phyloP scores from a whole-genome alignment of 2,797 vertebrate genomes.

The Hippocampus kuda region DNA sequence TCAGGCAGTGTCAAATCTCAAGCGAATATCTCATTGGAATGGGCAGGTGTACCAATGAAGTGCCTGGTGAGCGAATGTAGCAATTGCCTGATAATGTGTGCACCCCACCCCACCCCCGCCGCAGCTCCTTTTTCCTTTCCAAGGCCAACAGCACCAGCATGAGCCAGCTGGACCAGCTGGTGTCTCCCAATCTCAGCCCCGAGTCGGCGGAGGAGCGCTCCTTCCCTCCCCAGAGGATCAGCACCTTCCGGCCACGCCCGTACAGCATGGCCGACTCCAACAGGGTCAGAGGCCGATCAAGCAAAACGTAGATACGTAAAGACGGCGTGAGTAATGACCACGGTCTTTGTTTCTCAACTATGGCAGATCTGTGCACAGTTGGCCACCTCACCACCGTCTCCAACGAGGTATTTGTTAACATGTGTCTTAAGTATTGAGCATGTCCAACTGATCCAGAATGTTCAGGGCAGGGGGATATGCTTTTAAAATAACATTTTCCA shows the following conservation, averaged over 20 bases:
- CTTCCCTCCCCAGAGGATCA: conserved; percentile 63
- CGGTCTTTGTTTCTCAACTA: not conserved
- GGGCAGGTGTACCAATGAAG: not conserved
- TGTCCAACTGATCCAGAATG: too few relatives aligned
- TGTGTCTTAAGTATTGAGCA: not conserved
- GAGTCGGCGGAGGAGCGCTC: conserved; percentile 62
- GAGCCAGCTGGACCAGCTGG: conserved; percentile 72
- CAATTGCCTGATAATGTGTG: not conserved
- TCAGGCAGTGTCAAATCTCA: too few relatives aligned
- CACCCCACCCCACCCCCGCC: conserved; percentile 16
- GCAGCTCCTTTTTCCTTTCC: conserved; percentile 65
- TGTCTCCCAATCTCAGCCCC: conserved; percentile 50
- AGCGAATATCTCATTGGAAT: not conserved
- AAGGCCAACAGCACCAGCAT: conserved; percentile 78
- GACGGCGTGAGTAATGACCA: not conserved
- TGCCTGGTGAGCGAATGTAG: not conserved
- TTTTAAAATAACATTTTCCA: too few relatives aligned
- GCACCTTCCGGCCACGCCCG: conserved; percentile 74
- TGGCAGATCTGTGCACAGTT: conserved; percentile 60
- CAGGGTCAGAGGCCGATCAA: conserved; percentile 49
- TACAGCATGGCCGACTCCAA: conserved; percentile 79
- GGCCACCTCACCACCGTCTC: conserved; percentile 58
- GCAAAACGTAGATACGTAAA: conserved; percentile 1
- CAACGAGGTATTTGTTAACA: conserved; percentile 58
- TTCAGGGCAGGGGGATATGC: too few relatives aligned